Evolutionary conservation across 30 jellyfish, hydroid and myxozoan species (phyloP).

Genomic region (Hydractinia echinata): DNA sequence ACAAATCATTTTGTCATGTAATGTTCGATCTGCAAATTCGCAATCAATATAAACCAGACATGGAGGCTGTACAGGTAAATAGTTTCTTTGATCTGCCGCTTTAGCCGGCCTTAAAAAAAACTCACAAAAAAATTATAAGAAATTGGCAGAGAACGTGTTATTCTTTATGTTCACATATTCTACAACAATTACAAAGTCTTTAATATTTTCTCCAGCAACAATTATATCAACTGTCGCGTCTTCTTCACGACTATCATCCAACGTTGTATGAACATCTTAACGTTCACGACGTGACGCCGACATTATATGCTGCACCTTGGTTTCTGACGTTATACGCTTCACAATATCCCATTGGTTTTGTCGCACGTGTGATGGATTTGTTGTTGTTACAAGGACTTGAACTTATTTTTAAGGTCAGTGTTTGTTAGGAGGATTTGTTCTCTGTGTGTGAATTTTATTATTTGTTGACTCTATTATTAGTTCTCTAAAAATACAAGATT

Average conservation of each 20-base stretch:
- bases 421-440: too few relatives aligned
- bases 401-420: conserved; percentile 74
- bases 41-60: conserved; percentile 90
- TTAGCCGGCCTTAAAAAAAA: neutral
- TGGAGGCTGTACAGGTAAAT: conserved; percentile 89
- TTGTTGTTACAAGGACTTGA: conserved; percentile 89
- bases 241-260: conserved; percentile 90
- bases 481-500: too few relatives aligned
- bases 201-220: conserved; percentile 70
- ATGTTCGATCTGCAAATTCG: conserved; percentile 87
- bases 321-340: conserved; percentile 92
- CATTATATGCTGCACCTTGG: conserved; percentile 99
- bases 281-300: conserved; percentile 92
- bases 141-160: too few relatives aligned
- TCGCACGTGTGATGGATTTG: conserved; percentile 85
- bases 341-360: conserved; percentile 91
- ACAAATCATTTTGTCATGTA: conserved; percentile 67
- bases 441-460: neutral
- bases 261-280: conserved; percentile 75
- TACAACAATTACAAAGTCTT: neutral
- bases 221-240: conserved; percentile 86
- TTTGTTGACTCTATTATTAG: neutral
- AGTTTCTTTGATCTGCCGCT: neutral
- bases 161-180: too few relatives aligned
- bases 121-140: too few relatives aligned